These are phyloP conservation scores for Neria commutata DNA, from an alignment of 2,888 invertebrate genomes.

Conservation along the genomic window DNA sequence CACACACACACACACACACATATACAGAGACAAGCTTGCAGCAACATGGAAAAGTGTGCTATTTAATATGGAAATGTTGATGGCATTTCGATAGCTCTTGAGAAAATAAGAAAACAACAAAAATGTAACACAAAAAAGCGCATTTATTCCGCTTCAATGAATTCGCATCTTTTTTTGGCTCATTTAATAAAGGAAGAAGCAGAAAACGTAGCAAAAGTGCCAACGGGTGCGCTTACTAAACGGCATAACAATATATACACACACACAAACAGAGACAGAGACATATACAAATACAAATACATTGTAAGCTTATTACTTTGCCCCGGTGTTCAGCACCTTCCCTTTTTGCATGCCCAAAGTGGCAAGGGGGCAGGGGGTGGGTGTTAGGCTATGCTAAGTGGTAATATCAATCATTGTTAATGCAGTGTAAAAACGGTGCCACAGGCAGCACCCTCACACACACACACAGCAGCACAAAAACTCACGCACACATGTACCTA, in stretches of 20 bases:
- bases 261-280: no score
- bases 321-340: not conserved
- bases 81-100: conserved; percentile 25
- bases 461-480: not conserved
- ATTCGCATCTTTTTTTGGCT: conserved; percentile 28
- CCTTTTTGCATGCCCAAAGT: not conserved
- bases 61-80: conserved; percentile 19
- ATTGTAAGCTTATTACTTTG: no score
- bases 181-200: conserved; percentile 26
- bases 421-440: conserved; percentile 34
- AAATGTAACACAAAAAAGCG: conserved; percentile 7
- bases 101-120: not conserved
- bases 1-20: not conserved
- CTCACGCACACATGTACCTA: not conserved
- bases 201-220: not conserved
- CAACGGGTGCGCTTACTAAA: not conserved
- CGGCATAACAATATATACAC: no score
- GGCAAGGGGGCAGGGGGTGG: conserved; percentile 2
- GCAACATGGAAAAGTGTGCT: no score
- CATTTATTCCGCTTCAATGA: conserved; percentile 30
- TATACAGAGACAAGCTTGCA: not conserved
- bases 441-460: no score
- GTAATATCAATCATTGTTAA: conserved; percentile 41
- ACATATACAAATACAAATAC: no score
- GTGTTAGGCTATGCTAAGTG: conserved; percentile 35